phyloP scores from a whole-genome alignment of 2,797 vertebrate species.

The Coreius guichenoti region DNA sequence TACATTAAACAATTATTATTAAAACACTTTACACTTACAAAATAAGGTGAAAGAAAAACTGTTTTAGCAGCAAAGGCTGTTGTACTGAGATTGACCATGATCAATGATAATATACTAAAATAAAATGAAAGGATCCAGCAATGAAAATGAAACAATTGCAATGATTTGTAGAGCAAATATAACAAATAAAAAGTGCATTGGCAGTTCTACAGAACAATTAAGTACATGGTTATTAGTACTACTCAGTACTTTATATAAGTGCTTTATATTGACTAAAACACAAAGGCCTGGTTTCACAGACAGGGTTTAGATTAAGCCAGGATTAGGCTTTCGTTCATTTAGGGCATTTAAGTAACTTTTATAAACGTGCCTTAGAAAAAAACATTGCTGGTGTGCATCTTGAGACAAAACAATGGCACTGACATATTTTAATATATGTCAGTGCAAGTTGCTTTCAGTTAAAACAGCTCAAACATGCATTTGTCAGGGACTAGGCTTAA shows the following conservation, averaged over 20 bases:
- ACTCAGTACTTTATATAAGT: not conserved
- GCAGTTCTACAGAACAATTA: not conserved
- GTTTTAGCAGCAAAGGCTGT: slow-evolving; percentile 21
- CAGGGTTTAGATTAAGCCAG: no score
- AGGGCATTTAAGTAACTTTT: no score
- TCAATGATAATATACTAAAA: not conserved
- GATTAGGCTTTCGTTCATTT: no score
- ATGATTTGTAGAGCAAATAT: not conserved
- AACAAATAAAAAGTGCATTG: not conserved
- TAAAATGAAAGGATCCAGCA: not conserved
- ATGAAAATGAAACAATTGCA: not conserved
- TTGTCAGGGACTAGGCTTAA: no score
- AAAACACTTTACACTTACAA: not conserved
- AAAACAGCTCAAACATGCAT: no score
- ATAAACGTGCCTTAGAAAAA: no score
- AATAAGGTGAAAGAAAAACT: not conserved
- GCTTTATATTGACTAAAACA: not conserved
- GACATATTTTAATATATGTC: no score
- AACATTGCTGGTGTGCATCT: no score
- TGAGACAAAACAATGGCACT: no score
- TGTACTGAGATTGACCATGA: not conserved
- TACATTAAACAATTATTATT: not conserved
- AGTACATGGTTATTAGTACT: not conserved
- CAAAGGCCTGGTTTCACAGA: no score
- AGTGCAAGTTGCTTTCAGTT: no score